A percentile compares a stretch with the other conserved stretches of the same genome.
phyloP scores from a whole-genome alignment of 2,888 invertebrate species.

The Tenthredo mesomela region DNA sequence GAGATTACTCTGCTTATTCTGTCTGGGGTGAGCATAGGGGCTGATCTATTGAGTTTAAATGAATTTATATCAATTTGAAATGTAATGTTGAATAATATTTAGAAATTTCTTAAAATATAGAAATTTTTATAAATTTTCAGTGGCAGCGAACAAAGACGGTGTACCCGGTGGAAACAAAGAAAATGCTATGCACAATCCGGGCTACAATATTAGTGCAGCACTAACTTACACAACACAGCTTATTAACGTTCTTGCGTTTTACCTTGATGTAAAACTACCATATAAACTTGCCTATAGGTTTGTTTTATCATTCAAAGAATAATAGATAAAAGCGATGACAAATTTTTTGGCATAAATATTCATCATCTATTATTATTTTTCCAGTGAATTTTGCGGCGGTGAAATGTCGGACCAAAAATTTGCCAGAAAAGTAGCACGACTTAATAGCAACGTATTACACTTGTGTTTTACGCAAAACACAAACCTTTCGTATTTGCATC shows the following conservation, averaged over 20 bases:
- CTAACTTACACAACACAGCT: constrained; percentile 93
- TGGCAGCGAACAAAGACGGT: constrained; percentile 81
- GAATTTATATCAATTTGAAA: not conserved
- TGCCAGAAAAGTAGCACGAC: constrained; percentile 86
- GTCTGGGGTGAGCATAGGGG: constrained; percentile 84
- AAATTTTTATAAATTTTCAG: constrained; percentile 70
- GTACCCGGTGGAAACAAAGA: constrained; percentile 79
- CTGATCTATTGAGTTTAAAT: not conserved
- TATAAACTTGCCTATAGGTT: constrained; percentile 86
- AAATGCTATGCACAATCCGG: constrained; percentile 83
- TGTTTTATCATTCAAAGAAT: constrained; percentile 56
- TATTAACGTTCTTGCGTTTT: constrained; percentile 89
- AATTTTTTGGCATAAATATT: constrained; percentile 59
- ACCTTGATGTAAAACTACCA: constrained; percentile 90
- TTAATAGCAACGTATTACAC: constrained; percentile 90
- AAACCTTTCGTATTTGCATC: constrained; percentile 82
- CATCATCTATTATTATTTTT: constrained; percentile 72
- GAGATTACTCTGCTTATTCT: constrained; percentile 89
- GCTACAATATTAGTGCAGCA: constrained; percentile 88
- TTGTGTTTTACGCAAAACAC: constrained; percentile 89
- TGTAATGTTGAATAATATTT: not conserved
- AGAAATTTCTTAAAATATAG: not conserved
- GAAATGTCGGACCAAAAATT: constrained; percentile 87
- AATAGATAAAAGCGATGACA: not conserved
- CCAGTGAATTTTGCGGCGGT: constrained; percentile 90